Percentiles rank a stretch among this genome's conserved stretches.
These are phyloP conservation scores for Drosophila trapezifrons DNA, from an alignment of 1,140 invertebrate genomes.

Conservation along the genomic window DNA sequence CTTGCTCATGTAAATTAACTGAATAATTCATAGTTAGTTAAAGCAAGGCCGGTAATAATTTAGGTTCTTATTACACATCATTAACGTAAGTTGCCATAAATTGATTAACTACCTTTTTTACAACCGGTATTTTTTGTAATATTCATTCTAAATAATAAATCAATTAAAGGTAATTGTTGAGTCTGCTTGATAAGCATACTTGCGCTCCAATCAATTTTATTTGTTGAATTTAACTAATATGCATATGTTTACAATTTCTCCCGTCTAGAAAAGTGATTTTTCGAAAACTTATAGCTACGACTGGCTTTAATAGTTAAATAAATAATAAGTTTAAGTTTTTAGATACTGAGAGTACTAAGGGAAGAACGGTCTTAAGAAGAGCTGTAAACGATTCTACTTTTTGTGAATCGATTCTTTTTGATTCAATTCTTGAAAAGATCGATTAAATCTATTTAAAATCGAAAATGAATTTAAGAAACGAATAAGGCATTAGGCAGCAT, in stretches of 20 bases:
- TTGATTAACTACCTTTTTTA: not conserved
- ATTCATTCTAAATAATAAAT: slow-evolving; percentile 9
- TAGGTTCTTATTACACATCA: slow-evolving; percentile 3
- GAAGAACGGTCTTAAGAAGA: no score
- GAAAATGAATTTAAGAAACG: no score
- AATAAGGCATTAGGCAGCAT: no score
- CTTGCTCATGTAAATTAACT: not conserved
- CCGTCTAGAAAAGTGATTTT: slow-evolving; percentile 4
- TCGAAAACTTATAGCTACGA: not conserved
- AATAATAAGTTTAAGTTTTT: not conserved
- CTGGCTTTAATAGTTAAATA: not conserved
- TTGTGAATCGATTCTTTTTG: no score
- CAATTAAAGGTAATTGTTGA: not conserved
- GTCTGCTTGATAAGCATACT: not conserved
- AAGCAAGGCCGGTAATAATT: not conserved
- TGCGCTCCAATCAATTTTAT: slow-evolving; percentile 1
- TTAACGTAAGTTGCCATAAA: slow-evolving; percentile 8
- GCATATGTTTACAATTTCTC: slow-evolving; percentile 9
- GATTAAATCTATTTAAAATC: no score
- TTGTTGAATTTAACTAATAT: slow-evolving; percentile 1
- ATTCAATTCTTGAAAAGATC: no score
- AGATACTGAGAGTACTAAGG: not conserved
- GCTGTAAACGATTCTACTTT: no score
- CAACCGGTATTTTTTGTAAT: not conserved
- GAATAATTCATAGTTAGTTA: not conserved